Conservation (phyloP, 2,888 invertebrate genomes). For the Cerastis leucographa region DNA sequence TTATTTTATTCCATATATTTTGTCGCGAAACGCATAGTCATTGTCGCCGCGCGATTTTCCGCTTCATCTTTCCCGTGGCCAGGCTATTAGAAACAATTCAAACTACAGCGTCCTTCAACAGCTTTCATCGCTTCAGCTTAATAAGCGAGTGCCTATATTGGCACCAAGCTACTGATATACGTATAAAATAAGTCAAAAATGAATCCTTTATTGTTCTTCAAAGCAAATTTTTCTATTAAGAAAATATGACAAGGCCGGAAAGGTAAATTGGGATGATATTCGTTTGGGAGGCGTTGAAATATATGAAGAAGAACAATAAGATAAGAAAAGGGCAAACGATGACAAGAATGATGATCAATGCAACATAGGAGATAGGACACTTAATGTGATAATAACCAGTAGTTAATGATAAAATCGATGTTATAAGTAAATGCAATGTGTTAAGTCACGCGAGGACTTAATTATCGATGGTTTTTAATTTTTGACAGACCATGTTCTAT, state of each 20-base stretch:
- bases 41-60: no score
- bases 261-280: no score
- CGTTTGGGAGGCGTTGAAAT: neutral
- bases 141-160: neutral
- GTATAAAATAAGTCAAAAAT: neutral
- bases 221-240: neutral
- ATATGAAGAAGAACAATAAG: neutral
- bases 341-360: neutral
- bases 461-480: slow-evolving; percentile 31
- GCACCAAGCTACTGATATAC: neutral
- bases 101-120: no score
- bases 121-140: neutral
- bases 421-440: slow-evolving; percentile 21
- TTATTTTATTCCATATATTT: no score
- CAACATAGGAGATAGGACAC: neutral
- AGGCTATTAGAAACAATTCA: no score
- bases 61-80: no score
- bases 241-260: neutral
- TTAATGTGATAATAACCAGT: slow-evolving; percentile 5
- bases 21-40: no score
- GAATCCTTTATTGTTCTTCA: neutral
- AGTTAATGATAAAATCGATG: slow-evolving; percentile 52
- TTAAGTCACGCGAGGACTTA: slow-evolving; percentile 51
- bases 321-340: neutral
- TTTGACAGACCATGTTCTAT: neutral